These are phyloP conservation scores for Drosophila seguyi DNA, from an alignment of 1,140 invertebrate genomes.

Conservation along the genomic window DNA sequence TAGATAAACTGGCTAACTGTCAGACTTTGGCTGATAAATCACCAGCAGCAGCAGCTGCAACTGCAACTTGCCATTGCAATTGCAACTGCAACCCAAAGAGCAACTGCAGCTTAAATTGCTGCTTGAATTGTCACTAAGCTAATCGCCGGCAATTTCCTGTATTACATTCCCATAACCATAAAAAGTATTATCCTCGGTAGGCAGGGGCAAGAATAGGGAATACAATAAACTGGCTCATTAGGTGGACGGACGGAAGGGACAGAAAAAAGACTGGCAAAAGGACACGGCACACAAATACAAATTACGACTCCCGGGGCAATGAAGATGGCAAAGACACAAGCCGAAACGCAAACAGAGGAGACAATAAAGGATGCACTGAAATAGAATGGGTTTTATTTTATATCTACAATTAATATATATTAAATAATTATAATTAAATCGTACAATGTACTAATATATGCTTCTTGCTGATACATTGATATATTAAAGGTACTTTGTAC, in stretches of 20 bases:
- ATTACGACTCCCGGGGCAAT: conserved; percentile 55
- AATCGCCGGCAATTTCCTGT: conserved; percentile 60
- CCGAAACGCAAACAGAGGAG: conserved; percentile 43
- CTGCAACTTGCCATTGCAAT: conserved; percentile 54
- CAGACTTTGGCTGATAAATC: conserved; percentile 50
- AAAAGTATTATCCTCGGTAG: conserved; percentile 44
- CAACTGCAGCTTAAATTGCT: conserved; percentile 42
- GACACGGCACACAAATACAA: conserved; percentile 55
- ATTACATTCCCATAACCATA: conserved; percentile 52
- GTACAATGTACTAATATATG: background rate
- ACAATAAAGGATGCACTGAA: conserved; percentile 37
- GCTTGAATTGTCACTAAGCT: conserved; percentile 56
- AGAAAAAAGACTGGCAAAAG: conserved; percentile 8
- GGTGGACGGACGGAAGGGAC: conserved; percentile 10
- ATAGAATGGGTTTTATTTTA: background rate
- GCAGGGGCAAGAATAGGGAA: conserved; percentile 13
- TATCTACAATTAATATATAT: background rate
- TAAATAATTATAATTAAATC: no score
- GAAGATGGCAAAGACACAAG: conserved; percentile 45
- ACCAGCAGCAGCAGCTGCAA: conserved; percentile 49
- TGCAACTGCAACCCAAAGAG: background rate
- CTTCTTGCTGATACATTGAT: background rate
- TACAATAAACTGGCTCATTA: conserved; percentile 50
- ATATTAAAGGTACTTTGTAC: background rate
- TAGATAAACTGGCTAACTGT: conserved; percentile 55